Evolutionary conservation across 2,888 invertebrate species (phyloP).

Genomic region (Pelosia muscerda): DNA sequence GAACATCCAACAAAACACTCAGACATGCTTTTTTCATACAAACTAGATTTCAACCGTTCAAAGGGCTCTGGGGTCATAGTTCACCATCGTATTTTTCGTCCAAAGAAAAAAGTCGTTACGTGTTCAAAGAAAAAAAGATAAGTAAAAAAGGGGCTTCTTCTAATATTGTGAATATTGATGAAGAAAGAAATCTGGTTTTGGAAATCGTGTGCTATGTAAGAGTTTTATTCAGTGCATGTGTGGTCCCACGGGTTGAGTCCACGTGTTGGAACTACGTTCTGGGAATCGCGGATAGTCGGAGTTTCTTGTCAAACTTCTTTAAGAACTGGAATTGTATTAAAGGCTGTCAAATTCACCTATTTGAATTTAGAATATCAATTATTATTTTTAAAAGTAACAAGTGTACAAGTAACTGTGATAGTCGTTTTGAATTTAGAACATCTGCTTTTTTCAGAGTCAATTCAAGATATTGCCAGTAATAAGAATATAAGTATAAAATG

Average conservation of each 20-base stretch:
- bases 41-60: constrained; percentile 82
- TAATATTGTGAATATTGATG: constrained; percentile 87
- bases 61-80: constrained; percentile 80
- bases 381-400: constrained; percentile 19
- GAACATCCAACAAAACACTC: constrained; percentile 60
- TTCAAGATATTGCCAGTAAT: not conserved
- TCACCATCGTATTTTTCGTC: constrained; percentile 80
- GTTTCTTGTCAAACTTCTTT: constrained; percentile 59
- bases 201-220: constrained; percentile 67
- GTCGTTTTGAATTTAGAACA: constrained; percentile 7
- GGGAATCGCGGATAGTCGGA: constrained; percentile 59
- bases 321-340: constrained; percentile 41
- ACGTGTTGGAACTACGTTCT: constrained; percentile 70
- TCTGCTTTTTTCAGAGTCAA: not conserved
- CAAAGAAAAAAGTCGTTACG: constrained; percentile 84
- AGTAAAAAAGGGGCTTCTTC: constrained; percentile 83
- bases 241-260: constrained; percentile 80
- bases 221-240: constrained; percentile 73
- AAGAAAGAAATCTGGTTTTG: constrained; percentile 85
- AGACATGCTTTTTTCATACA: constrained; percentile 80
- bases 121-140: constrained; percentile 67
- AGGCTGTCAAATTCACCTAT: constrained; percentile 17
- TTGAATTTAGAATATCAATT: constrained; percentile 20
- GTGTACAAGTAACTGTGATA: not conserved
- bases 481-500: not conserved